Evolutionary conservation across 2,113 vertebrate genomes (phyloP), one percentile per base, ranked within the genome.

Genomic region (Saccopteryx bilineata): DNA sequence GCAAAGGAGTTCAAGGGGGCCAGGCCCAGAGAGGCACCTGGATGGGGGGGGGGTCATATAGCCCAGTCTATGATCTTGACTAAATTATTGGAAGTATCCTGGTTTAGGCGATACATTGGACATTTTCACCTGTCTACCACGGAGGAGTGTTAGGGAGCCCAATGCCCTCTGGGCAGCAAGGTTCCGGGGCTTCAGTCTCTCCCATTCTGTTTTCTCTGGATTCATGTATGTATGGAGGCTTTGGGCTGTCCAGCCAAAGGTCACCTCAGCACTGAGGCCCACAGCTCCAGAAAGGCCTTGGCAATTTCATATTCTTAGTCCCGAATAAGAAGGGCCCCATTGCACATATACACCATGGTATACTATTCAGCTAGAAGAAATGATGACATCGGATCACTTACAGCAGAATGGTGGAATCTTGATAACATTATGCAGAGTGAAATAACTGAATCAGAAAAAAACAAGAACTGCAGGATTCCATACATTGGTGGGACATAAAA

Each of bases 181-280:
- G n/a, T 23, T 14, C 23, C 4, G 0, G 5, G 0, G 7, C 21
- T 31, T 54, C 39, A 10, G 0, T 71, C 63, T 87, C 11, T 33
- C 71, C 74, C 52, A 11, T 0, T 86, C 39, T 23, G 1, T 75
- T 11, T 66, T 10, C 15, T 81, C 90, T 82, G 87, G 39, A 23
- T 78, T 46, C 6, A 0, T 26, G 7, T 69, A 5, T 48, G 31
- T 18, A 15, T 8, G 18, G 26, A 93, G 52, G 33, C 13, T 56
- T 71, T n/a, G 18, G 85, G n/a, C 61, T n/a, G 3, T 11, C n/a
- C 60, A 28, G 13, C 6, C 48, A 13, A 89, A 74, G 46, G 72
- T 46, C 28, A 2, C 56, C 39, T 15, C 13, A 86, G 21, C 48
- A 78, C 52, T 9, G 7, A 74, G 54, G 8, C 13, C 50, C 14